Evolutionary conservation across 2,888 invertebrate genomes (phyloP).

Genomic region (Notodonta dromedarius): DNA sequence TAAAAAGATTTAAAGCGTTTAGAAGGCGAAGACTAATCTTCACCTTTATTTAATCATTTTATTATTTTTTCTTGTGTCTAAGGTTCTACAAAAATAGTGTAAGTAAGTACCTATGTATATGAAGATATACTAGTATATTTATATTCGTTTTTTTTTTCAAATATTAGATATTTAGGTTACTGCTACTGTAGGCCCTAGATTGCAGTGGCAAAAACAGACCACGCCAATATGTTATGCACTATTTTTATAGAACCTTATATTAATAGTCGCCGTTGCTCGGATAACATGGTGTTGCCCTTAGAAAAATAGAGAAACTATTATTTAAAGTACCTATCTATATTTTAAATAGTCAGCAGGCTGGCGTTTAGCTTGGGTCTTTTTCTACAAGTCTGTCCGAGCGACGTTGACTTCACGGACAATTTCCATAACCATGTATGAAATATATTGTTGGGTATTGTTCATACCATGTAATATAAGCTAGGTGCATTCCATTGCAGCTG

Average conservation of each 20-base stretch:
- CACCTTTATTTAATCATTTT: slow-evolving; percentile 12
- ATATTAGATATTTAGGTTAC: too few species aligned
- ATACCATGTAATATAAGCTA: background rate
- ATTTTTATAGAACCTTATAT: background rate
- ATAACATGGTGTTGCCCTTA: too few species aligned
- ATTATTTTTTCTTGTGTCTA: background rate
- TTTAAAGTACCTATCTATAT: background rate
- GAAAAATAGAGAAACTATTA: too few species aligned
- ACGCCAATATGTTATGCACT: background rate
- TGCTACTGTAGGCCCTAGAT: background rate
- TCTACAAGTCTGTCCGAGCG: background rate
- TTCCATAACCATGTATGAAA: background rate
- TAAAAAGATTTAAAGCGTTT: slow-evolving; percentile 35
- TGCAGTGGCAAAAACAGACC: background rate
- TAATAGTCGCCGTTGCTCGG: too few species aligned
- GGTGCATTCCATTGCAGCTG: slow-evolving; percentile 38
- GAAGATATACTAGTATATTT: too few species aligned
- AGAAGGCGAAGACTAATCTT: slow-evolving; percentile 23
- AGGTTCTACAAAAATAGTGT: background rate
- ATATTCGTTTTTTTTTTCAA: too few species aligned
- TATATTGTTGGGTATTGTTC: background rate
- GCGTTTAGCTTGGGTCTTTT: too few species aligned
- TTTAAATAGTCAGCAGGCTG: background rate
- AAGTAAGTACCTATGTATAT: background rate
- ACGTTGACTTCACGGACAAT: background rate